phyloP scores from a whole-genome alignment of 2,888 invertebrate species.

The Drosophila macrospina region DNA sequence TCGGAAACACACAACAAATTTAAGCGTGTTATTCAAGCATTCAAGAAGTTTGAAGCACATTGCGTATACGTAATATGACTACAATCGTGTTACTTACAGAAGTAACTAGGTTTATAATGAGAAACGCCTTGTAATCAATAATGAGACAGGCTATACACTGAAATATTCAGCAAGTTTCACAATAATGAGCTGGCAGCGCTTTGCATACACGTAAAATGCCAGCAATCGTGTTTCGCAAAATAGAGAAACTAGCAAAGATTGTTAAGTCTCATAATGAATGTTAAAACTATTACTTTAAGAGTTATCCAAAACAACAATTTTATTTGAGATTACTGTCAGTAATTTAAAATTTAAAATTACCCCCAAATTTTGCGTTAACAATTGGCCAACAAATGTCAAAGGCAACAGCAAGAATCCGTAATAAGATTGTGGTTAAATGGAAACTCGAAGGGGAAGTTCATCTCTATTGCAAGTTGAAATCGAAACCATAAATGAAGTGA shows the following conservation, averaged over 20 bases:
- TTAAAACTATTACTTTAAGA: background rate
- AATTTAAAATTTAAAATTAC: background rate
- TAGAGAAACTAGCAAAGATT: background rate
- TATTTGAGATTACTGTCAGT: slow-evolving; percentile 20
- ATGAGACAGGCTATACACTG: background rate
- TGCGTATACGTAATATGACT: slow-evolving; percentile 18
- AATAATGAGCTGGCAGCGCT: background rate
- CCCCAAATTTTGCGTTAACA: background rate
- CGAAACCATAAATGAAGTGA: slow-evolving; percentile 18
- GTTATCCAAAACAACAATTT: background rate
- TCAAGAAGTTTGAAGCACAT: background rate
- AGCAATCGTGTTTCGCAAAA: background rate
- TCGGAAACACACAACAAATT: background rate
- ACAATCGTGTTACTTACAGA: background rate
- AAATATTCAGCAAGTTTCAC: background rate
- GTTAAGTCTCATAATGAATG: background rate
- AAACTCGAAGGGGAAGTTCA: background rate
- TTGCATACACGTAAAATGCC: slow-evolving; percentile 9
- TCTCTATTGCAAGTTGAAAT: background rate
- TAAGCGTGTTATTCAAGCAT: background rate
- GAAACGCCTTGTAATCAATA: background rate
- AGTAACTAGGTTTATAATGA: background rate
- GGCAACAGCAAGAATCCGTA: background rate
- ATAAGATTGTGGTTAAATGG: background rate
- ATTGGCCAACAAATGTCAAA: slow-evolving; percentile 11